Percentiles rank a stretch among this genome's conserved stretches.
Conservation (phyloP, 1,140 invertebrate genomes). For the Zaprionus ornatus region DNA sequence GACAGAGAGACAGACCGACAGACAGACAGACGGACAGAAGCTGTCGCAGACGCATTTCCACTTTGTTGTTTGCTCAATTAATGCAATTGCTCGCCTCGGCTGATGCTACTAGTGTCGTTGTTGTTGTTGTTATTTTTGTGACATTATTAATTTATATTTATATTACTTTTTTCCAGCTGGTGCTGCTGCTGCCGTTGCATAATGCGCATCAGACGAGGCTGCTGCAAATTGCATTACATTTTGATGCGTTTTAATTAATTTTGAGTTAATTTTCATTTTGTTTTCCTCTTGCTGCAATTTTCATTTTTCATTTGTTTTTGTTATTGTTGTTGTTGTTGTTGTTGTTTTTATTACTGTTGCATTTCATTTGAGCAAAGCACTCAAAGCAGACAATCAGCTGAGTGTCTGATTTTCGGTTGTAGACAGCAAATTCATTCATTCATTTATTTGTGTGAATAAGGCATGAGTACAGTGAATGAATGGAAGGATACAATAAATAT, state of each 20-base stretch:
- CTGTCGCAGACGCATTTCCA: constrained; percentile 74
- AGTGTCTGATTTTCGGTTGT: neutral
- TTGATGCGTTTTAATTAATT: constrained; percentile 81
- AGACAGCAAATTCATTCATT: too few species aligned
- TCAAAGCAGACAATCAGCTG: constrained; percentile 13
- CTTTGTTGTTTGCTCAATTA: constrained; percentile 81
- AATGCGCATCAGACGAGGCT: constrained; percentile 44
- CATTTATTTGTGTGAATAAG: neutral
- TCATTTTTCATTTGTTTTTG: constrained; percentile 18
- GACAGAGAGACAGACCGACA: neutral
- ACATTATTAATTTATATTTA: constrained; percentile 82
- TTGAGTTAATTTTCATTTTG: constrained; percentile 68
- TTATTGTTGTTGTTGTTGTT: constrained; percentile 3
- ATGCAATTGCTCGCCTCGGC: constrained; percentile 71
- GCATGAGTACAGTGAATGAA: neutral
- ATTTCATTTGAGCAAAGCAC: constrained; percentile 12
- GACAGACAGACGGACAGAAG: constrained; percentile 2
- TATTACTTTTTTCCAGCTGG: constrained; percentile 69
- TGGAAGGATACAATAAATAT: neutral
- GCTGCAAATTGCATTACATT: constrained; percentile 75
- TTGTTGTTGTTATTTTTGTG: constrained; percentile 62
- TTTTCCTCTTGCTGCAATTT: constrained; percentile 7
- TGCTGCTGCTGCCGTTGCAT: constrained; percentile 53
- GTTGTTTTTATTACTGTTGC: constrained; percentile 6
- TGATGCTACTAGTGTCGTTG: constrained; percentile 33